These are phyloP conservation scores for Liodrosophila aerea DNA, from an alignment of 2,888 invertebrate species.

Conservation along the genomic window DNA sequence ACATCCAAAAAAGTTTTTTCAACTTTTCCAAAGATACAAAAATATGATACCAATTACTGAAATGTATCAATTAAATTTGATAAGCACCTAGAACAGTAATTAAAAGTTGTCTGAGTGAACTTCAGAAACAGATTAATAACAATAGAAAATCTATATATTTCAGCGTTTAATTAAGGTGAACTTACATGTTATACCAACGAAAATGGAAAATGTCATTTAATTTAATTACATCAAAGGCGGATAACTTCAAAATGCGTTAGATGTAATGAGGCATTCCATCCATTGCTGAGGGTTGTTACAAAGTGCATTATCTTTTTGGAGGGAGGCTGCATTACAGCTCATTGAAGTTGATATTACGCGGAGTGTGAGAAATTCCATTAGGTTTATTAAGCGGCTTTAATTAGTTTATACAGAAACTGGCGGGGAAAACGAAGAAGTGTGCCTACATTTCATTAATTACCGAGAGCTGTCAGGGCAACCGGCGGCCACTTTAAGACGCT, in stretches of 20 bases:
- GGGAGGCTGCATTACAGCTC: constrained; percentile 37
- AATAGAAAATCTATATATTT: constrained; percentile 2
- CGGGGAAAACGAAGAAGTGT: constrained; percentile 29
- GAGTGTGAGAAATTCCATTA: constrained; percentile 52
- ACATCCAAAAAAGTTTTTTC: too few species aligned
- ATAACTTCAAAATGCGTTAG: constrained; percentile 17
- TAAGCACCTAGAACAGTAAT: too few species aligned
- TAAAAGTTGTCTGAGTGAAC: too few species aligned
- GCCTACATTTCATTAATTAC: constrained; percentile 73
- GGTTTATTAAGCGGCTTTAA: constrained; percentile 70
- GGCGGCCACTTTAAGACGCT: constrained; percentile 51
- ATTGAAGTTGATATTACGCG: constrained; percentile 26
- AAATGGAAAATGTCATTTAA: constrained; percentile 14
- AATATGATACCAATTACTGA: neutral
- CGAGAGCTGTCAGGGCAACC: constrained; percentile 46
- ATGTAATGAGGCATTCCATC: constrained; percentile 25
- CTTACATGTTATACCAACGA: neutral
- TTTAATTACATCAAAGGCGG: constrained; percentile 28
- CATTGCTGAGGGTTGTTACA: constrained; percentile 27
- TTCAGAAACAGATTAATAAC: too few species aligned
- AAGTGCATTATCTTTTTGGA: constrained; percentile 39
- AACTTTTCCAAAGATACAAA: neutral
- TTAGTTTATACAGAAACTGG: constrained; percentile 57
- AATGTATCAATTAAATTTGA: constrained; percentile 1
- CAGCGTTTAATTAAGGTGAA: neutral